phyloP scores from a whole-genome alignment of 2,888 invertebrate species.

The Cataglyphis altisquamis region DNA sequence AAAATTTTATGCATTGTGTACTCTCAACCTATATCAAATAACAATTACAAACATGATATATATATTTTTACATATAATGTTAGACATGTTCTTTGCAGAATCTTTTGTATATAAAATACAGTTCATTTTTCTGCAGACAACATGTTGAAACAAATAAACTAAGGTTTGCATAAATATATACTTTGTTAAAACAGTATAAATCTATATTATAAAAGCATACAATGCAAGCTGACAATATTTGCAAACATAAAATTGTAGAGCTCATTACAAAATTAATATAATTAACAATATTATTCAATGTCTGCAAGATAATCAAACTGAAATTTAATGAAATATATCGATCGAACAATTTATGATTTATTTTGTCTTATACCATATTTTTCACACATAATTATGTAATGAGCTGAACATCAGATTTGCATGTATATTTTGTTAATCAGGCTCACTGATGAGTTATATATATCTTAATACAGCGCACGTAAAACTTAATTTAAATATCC shows the following conservation, averaged over 20 bases:
- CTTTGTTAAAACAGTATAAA: slow-evolving; percentile 34
- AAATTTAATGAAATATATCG: slow-evolving; percentile 9
- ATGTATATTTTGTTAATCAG: slow-evolving; percentile 43
- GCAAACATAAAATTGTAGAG: slow-evolving; percentile 52
- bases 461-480: slow-evolving; percentile 78
- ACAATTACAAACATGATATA: slow-evolving; percentile 42
- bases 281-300: neutral
- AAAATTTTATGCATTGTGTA: neutral
- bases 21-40: slow-evolving; percentile 52
- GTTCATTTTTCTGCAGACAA: slow-evolving; percentile 18
- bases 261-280: slow-evolving; percentile 56
- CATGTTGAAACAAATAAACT: slow-evolving; percentile 33
- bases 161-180: slow-evolving; percentile 19
- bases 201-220: slow-evolving; percentile 43
- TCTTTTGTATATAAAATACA: slow-evolving; percentile 32
- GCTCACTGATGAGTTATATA: slow-evolving; percentile 44
- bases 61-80: neutral
- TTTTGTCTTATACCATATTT: slow-evolving; percentile 1
- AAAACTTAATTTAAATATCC: slow-evolving; percentile 85
- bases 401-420: slow-evolving; percentile 20
- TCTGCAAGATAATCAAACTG: neutral
- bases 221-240: slow-evolving; percentile 23
- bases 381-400: slow-evolving; percentile 18
- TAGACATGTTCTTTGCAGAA: slow-evolving; percentile 18
- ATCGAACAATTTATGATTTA: neutral